phyloP scores from a whole-genome alignment of 2,113 vertebrate genomes.

The Oophaga pumilio region DNA sequence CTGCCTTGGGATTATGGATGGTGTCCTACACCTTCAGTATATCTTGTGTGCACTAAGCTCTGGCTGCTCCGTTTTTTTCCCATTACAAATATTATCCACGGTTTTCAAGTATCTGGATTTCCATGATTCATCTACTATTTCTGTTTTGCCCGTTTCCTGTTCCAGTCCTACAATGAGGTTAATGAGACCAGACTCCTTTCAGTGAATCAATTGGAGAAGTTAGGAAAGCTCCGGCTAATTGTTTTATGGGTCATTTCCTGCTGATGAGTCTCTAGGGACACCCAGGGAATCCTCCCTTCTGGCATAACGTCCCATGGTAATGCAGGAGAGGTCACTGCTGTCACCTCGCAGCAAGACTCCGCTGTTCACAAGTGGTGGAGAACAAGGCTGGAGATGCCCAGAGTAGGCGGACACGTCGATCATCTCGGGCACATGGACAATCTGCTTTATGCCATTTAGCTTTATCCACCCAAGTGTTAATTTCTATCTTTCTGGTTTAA shows the following conservation, averaged over 20 bases:
- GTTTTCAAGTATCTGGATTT: neutral
- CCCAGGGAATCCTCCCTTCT: conserved; percentile 54
- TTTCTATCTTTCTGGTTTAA: neutral
- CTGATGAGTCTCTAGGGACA: conserved; percentile 31
- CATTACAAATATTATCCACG: neutral
- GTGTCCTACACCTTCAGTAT: neutral
- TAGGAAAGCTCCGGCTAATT: conserved; percentile 28
- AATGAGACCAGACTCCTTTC: conserved; percentile 24
- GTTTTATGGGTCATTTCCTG: conserved; percentile 53
- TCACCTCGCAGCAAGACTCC: conserved; percentile 45
- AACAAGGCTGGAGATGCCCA: neutral
- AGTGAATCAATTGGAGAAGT: conserved; percentile 19
- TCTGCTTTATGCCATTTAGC: neutral
- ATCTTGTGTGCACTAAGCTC: neutral
- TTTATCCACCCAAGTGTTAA: conserved; percentile 26
- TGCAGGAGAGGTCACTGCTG: conserved; percentile 48
- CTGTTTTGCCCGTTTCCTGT: neutral
- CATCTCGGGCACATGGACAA: conserved; percentile 28
- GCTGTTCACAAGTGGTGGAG: conserved; percentile 20
- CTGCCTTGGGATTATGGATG: too few relatives aligned
- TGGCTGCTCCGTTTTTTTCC: neutral
- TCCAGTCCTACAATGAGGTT: conserved; percentile 14
- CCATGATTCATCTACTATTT: neutral
- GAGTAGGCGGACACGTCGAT: neutral
- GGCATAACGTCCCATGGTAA: conserved; percentile 52